These are phyloP conservation scores for Platorchestia sp. DNA, from an alignment of 1,140 invertebrate species.

Conservation along the genomic window DNA sequence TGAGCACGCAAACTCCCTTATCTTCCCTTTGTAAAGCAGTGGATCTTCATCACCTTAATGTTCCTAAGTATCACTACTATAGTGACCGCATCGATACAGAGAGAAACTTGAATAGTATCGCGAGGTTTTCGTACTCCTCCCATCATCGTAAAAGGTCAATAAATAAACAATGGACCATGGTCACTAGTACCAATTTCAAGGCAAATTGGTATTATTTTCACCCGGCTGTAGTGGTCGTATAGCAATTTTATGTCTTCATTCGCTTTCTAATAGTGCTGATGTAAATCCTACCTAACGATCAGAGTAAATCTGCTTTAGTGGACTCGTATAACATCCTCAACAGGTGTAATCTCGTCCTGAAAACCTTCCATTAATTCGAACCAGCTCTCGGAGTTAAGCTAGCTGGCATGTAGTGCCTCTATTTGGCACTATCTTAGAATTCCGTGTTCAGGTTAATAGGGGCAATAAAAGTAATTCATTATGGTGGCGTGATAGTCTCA, in stretches of 20 bases:
- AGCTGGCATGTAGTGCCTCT: slow-evolving; percentile 7
- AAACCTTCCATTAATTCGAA: slow-evolving; percentile 43
- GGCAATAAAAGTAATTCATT: slow-evolving; percentile 35
- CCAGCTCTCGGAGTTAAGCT: background rate
- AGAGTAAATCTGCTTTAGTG: slow-evolving; percentile 25
- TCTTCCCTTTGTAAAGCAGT: background rate
- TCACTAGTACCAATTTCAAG: slow-evolving; percentile 5
- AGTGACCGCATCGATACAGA: background rate
- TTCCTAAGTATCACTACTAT: background rate
- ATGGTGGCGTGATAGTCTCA: background rate
- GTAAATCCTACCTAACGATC: slow-evolving; percentile 44
- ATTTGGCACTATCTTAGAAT: slow-evolving; percentile 43
- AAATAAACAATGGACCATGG: slow-evolving; percentile 47
- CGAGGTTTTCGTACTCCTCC: slow-evolving; percentile 57
- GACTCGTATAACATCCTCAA: slow-evolving; percentile 33
- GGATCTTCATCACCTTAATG: background rate
- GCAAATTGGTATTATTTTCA: slow-evolving; percentile 54
- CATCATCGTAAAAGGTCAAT: slow-evolving; percentile 30
- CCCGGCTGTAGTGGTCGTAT: slow-evolving; percentile 47
- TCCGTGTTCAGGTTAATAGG: slow-evolving; percentile 9
- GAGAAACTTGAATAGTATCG: background rate
- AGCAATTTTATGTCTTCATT: slow-evolving; percentile 56
- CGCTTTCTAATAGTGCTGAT: slow-evolving; percentile 49
- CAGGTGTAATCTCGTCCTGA: slow-evolving; percentile 24
- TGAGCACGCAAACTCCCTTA: background rate